Conservation (phyloP, 2,797 vertebrate species). For the Poecilia picta region DNA sequence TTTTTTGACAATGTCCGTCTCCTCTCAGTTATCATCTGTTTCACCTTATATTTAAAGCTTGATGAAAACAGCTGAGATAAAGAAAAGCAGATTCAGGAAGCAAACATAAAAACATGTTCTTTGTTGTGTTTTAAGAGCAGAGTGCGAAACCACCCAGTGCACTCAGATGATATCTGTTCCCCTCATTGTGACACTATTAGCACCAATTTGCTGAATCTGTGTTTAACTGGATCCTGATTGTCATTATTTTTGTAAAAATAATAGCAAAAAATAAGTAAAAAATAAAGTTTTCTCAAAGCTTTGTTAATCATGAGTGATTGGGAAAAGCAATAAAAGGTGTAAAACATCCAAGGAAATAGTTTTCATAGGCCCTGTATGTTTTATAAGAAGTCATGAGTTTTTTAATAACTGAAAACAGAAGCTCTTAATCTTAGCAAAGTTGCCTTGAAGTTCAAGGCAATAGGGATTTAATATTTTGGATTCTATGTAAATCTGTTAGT, state of each 20-base stretch:
- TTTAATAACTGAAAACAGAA: not conserved
- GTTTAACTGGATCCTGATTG: not conserved
- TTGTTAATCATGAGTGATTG: not conserved
- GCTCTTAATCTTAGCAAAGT: not conserved
- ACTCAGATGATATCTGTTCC: not conserved
- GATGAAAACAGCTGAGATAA: not conserved
- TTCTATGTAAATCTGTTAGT: not conserved
- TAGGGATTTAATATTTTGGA: not conserved
- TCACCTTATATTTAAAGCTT: not conserved
- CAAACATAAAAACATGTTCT: not conserved
- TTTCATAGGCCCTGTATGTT: not conserved
- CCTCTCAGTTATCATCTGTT: not conserved
- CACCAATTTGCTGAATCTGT: not conserved
- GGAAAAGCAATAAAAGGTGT: not conserved
- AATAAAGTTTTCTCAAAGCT: not conserved
- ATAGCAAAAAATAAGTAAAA: no score
- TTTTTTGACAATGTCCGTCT: not conserved
- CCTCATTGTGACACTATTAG: not conserved
- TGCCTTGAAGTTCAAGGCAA: not conserved
- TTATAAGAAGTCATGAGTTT: not conserved
- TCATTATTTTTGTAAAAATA: no score
- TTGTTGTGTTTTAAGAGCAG: not conserved
- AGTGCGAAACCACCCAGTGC: not conserved
- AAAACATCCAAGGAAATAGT: not conserved
- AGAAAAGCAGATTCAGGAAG: not conserved